Base-by-base conservation (phyloP, 2,888 invertebrate genomes). In the Ophion ventricosus region DNA sequence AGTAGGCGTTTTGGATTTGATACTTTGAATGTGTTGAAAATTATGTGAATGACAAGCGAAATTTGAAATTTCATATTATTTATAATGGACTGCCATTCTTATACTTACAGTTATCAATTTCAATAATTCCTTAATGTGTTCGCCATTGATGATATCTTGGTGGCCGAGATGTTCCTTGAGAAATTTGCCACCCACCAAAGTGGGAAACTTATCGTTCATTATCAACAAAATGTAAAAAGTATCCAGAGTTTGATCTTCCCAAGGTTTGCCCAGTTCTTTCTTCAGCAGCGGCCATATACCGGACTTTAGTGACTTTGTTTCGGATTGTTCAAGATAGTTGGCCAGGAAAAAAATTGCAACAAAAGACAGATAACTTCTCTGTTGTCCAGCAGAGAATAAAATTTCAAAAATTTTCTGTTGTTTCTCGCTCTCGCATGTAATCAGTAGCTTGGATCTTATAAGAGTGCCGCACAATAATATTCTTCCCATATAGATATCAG, bases 401-500 rank as follows among this genome's bases (percentile, higher is more conserved):
- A 93, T 90, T 84, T 94, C 92, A 4, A 95, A 86, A 29, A 95
- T 89, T 89, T 94, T 92, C 70, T 91, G 91, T 83, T 95, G 93
- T 35, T 95, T 94, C 70, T 96, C 95, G 35, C 88, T 88, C 0
- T 94, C 92, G 86, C 94, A 94, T 87, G 94, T 94, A 1, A 93
- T 87, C 88, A 96, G 94, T 72, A 95, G 93, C 25, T 95, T 95
- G 0, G 97, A 96, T 72, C 96, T 94, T 83, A 97, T 94, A 49
- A 97, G 90, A 2, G 97, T 96, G 26, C 96, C 96, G 90, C 96
- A 96, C 0, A 95, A 94, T 88, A 97, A 93, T 84, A 97, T 95
- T 90, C 96, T 95, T 0, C 97, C 97, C 26, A 96, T 95, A 49
- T 95, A 95, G 69, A 96, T 95, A 94, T 97, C 96, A 56, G 96